A percentile compares a stretch with the other conserved stretches of the same genome.
Conservation (phyloP, 1,140 invertebrate genomes). For the Procambarus virginalis region DNA sequence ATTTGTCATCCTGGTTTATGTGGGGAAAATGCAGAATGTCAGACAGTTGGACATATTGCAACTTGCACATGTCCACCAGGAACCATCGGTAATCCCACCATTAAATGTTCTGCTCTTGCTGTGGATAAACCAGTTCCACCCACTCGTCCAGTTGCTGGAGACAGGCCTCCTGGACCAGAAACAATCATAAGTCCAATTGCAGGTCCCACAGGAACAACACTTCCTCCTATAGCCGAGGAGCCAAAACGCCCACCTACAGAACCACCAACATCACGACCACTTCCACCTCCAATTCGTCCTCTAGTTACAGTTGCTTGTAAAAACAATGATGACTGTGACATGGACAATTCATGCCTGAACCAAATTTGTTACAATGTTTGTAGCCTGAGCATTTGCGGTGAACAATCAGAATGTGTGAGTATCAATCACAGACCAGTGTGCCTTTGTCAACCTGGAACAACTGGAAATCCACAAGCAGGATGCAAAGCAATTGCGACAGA, state of each 20-base stretch:
- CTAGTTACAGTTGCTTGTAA: conserved; percentile 50
- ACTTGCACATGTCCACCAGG: conserved; percentile 87
- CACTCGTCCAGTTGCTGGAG: conserved; percentile 23
- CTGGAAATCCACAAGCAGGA: conserved; percentile 60
- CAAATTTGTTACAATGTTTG: conserved; percentile 84
- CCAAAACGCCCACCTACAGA: not conserved
- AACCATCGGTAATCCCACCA: conserved; percentile 86
- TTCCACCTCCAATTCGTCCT: conserved; percentile 23
- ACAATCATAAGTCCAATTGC: not conserved
- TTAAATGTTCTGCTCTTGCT: conserved; percentile 81
- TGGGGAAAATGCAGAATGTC: conserved; percentile 79
- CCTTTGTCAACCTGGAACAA: conserved; percentile 64
- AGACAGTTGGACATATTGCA: conserved; percentile 74
- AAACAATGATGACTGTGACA: conserved; percentile 67
- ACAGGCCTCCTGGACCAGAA: not conserved
- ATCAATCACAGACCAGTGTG: conserved; percentile 61
- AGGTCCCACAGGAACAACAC: conserved; percentile 16
- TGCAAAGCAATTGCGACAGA: conserved; percentile 35
- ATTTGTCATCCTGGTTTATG: conserved; percentile 81
- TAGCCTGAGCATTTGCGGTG: conserved; percentile 77
- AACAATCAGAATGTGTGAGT: conserved; percentile 72
- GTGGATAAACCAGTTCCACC: conserved; percentile 71
- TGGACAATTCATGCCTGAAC: conserved; percentile 63
- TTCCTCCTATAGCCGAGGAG: conserved; percentile 40
- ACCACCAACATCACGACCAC: conserved; percentile 18